A percentile compares a stretch with the other conserved stretches of the same genome.
These are phyloP conservation scores for Idris sp. DNA, from an alignment of 1,140 invertebrate genomes.

Conservation along the genomic window DNA sequence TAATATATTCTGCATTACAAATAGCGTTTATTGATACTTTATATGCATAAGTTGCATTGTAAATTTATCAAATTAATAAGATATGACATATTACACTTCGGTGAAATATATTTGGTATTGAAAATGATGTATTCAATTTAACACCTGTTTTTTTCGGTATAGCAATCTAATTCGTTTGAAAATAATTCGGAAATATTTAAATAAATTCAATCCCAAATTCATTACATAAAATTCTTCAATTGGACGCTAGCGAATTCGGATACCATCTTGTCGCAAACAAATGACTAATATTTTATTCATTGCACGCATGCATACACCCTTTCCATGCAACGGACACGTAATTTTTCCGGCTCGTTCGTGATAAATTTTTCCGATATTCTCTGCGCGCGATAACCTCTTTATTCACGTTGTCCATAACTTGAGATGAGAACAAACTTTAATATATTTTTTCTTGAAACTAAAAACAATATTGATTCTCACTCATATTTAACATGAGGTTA, in stretches of 20 bases:
- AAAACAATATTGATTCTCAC: background rate
- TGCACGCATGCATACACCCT: constrained; percentile 21
- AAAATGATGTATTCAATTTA: background rate
- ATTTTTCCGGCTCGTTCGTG: constrained; percentile 38
- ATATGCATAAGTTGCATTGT: too few relatives aligned
- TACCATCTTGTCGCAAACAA: constrained; percentile 6
- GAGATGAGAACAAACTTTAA: constrained; percentile 9
- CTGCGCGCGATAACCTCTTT: constrained; percentile 26
- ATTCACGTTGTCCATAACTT: constrained; percentile 23
- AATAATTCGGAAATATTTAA: constrained; percentile 2
- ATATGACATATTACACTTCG: too few relatives aligned
- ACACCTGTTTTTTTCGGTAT: too few relatives aligned
- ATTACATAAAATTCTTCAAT: background rate
- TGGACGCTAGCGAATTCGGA: background rate
- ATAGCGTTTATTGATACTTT: too few relatives aligned
- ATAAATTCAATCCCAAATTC: background rate
- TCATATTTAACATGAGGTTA: too few relatives aligned
- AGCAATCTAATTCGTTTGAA: too few relatives aligned
- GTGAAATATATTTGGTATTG: background rate
- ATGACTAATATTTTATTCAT: constrained; percentile 34
- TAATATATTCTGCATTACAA: too few relatives aligned
- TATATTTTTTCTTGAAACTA: background rate
- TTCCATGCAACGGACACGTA: constrained; percentile 7
- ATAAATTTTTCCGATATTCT: constrained; percentile 42
- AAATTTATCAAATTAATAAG: too few relatives aligned